Evolutionary conservation across 2,888 invertebrate genomes (phyloP), one percentile per base, ranked within the genome.

Genomic region (Physocephala rufipes): DNA sequence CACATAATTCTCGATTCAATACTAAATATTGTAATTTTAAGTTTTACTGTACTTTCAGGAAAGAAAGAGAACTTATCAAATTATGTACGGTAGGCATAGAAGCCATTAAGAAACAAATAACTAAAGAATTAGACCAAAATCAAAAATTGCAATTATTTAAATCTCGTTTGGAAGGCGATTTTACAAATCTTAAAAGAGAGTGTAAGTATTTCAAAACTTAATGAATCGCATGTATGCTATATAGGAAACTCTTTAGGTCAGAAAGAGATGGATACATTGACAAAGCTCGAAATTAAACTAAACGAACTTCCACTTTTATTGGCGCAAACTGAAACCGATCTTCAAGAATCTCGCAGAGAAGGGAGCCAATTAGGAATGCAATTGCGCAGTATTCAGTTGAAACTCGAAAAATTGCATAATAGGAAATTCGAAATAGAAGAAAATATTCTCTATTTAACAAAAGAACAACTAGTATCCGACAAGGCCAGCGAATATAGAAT

Each of bases 401-500:
- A 88, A 62, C 79, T 89, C 7, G 90, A 91, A 16, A 89, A 88
- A 72, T 86, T 89, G 64, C 76, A 79, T 0, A 85, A 84, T n/a
- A 85, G 87, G 62, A 93, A 91, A 80, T 79, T 87, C 16, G 86
- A 87, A 53, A 75, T 91, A 62, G 94, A 95, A 81, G 90, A 91
- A 71, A 86, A 89, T 59, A 90, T 93, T 43, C 80, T 93, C 7
- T 81, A 84, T 24, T 88, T 90, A 71, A 85, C 93, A 1, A 91
- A 93, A 78, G 91, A 91, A 15, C 90, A 91, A 79, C 82, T 91
- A 5, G 88, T 91, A 5, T 90, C 90, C 58, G 91, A 92, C 77
- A 93, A 93, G 79, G 90, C 91, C 0, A 89, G 91, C 4, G 85
- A 90, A 82, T 85, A 83, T 73, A 81, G 86, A 9, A 72, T 84